Evolutionary conservation across 2,797 vertebrate genomes (phyloP), one percentile per base, ranked within the genome.

Genomic region (Pteronotus mesoamericanus): DNA sequence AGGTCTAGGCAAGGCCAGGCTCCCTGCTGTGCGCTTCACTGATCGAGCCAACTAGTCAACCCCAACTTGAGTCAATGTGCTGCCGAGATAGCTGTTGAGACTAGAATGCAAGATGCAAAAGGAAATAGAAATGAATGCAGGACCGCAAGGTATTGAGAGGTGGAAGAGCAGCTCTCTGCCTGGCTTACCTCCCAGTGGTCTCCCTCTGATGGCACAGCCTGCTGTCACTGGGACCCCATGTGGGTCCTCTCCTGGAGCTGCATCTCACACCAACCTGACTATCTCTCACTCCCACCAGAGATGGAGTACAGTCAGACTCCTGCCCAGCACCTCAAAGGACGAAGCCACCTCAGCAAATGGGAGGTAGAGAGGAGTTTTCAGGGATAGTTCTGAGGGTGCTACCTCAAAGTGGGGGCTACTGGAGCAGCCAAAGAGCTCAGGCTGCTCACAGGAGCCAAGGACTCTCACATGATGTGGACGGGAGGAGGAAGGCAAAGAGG

Each of bases 1-100:
- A 2, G 64, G 18, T 9, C 6, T 1, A n/a, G 29, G 9, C 0
- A 10, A 66, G 66, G 59, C 26, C 29, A 57, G 66, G 19, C n/a
- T 69, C 2, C 5, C 53, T 7, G 11, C 26, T 12, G 16, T 34
- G 15, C 18, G 14, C 6, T 16, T 32, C 7, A 18, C 18, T 22
- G 29, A 16, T 11, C 11, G 74, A 0, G 0, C 15, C 24, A 32
- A n/a, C 64, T 39, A 6, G 61, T n/a, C 68, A 66, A 7, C 53
- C 26, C 42, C 32, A 71, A 10, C 0, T 14, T 22, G 71, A 32
- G 29, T 26, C 48, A 53, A 2, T 4, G 22, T 1, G 22, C 5
- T 6, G 4, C 80, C 5, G 0, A 1, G 22, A 44, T 9, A 32
- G 26, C 55, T 39, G 37, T 26, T 32, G 51, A 59, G 80, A 57